Percentiles rank a stretch among this genome's conserved stretches.
Conservation (phyloP, 2,797 vertebrate genomes). For the Sebastes paucispinis region DNA sequence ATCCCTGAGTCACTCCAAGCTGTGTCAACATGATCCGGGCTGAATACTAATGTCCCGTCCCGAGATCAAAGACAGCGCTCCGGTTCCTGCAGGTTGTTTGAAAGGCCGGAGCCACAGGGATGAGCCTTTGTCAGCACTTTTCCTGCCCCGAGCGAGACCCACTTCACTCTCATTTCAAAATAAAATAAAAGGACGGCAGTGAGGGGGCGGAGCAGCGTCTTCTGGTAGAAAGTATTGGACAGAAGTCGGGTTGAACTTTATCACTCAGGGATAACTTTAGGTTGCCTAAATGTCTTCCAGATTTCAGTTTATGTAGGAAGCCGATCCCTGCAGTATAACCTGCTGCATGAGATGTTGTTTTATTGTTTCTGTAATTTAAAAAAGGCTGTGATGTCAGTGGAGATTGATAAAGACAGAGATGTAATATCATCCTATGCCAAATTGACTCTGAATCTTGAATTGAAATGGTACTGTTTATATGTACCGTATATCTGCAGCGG, state of each 20-base stretch:
- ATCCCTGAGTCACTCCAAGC: conserved; percentile 68
- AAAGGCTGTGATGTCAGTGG: neutral
- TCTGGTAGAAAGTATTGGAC: neutral
- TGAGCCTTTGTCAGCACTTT: conserved; percentile 65
- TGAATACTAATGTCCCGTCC: conserved; percentile 59
- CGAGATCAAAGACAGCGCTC: conserved; percentile 62
- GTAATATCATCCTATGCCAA: neutral
- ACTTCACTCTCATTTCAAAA: conserved; percentile 8
- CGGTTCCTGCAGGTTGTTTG: conserved; percentile 71
- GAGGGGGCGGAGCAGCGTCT: neutral
- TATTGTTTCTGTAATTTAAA: neutral
- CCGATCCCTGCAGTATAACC: neutral
- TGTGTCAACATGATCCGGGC: conserved; percentile 65
- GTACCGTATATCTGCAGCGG: fast-evolving
- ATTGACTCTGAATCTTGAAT: neutral
- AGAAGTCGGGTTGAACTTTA: neutral
- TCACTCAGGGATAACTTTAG: neutral
- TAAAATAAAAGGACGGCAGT: neutral
- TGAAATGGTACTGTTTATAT: neutral
- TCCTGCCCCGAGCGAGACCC: conserved; percentile 36
- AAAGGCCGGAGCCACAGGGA: conserved; percentile 58
- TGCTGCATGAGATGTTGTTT: neutral
- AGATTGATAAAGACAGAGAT: neutral
- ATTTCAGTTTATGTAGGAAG: neutral
- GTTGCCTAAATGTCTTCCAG: neutral